Percentiles rank a stretch among this genome's conserved stretches.
Evolutionary conservation across 1,140 invertebrate genomes (phyloP).

Genomic region (Drosophila varians): DNA sequence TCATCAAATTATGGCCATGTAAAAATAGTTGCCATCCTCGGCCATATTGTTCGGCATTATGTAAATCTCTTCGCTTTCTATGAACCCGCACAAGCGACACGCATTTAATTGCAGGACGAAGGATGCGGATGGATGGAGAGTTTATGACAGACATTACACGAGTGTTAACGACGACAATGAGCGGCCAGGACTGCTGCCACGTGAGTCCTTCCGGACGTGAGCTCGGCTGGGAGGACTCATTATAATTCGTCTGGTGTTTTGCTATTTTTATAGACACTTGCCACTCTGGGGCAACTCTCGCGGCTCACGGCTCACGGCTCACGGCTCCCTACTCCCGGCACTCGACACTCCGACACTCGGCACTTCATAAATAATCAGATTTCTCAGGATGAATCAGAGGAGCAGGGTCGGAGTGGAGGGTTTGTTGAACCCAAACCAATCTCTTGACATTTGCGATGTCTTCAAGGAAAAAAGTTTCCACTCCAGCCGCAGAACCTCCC

Average conservation of each 20-base stretch:
- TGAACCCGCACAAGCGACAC: conserved; percentile 20
- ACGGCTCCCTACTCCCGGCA: neutral
- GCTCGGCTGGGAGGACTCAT: conserved; percentile 34
- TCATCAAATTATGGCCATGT: conserved; percentile 58
- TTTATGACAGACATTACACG: conserved; percentile 48
- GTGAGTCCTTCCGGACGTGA: conserved; percentile 27
- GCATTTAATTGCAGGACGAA: conserved; percentile 41
- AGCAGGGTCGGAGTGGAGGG: conserved; percentile 1
- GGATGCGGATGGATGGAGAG: conserved; percentile 1
- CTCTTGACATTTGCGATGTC: conserved; percentile 28
- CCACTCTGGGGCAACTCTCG: conserved; percentile 27
- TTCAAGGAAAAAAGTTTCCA: conserved; percentile 16
- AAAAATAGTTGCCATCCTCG: conserved; percentile 56
- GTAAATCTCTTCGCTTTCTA: conserved; percentile 28
- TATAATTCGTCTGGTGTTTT: conserved; percentile 64
- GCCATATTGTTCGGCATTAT: conserved; percentile 49
- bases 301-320: neutral
- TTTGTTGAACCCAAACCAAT: conserved; percentile 41
- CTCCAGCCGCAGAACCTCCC: neutral
- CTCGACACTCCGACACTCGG: neutral
- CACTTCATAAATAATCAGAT: conserved; percentile 54
- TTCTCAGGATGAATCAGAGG: conserved; percentile 28
- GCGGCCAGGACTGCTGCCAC: conserved; percentile 32
- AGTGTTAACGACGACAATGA: conserved; percentile 50
- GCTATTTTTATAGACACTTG: conserved; percentile 62